Evolutionary conservation across 2,888 invertebrate genomes (phyloP).

Genomic region (Campopleginae sp.): DNA sequence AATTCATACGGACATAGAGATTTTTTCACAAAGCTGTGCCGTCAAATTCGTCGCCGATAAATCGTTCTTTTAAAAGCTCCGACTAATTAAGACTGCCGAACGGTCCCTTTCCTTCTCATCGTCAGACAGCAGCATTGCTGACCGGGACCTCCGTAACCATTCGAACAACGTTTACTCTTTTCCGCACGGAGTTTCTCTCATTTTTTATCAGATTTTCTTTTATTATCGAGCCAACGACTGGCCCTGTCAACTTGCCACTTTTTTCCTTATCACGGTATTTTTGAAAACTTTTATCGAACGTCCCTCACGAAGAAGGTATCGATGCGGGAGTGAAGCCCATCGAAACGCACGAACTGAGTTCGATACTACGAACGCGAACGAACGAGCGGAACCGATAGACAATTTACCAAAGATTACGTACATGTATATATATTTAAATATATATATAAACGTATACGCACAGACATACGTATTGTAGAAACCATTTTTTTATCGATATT

Average conservation of each 20-base stretch:
- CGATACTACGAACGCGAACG: constrained; percentile 45
- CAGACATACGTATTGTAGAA: background rate
- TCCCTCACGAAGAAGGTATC: constrained; percentile 23
- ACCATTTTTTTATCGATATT: background rate
- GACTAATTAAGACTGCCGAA: constrained; percentile 69
- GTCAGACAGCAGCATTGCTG: constrained; percentile 56
- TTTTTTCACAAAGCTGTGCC: constrained; percentile 10
- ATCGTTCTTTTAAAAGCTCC: constrained; percentile 74
- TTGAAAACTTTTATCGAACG: constrained; percentile 39
- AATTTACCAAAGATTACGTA: constrained; percentile 76
- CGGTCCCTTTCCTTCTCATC: background rate
- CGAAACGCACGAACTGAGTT: constrained; percentile 46
- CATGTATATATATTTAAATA: background rate
- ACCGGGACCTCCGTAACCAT: constrained; percentile 69
- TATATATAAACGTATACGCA: background rate
- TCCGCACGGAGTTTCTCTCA: constrained; percentile 42
- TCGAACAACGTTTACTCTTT: constrained; percentile 41
- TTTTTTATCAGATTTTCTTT: constrained; percentile 31
- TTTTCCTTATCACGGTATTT: constrained; percentile 31
- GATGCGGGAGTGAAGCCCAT: constrained; percentile 49
- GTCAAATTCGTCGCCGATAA: constrained; percentile 40
- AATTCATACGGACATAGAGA: constrained; percentile 20
- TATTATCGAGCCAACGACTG: constrained; percentile 29
- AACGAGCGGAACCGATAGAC: constrained; percentile 70
- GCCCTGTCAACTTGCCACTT: constrained; percentile 27